These are phyloP conservation scores for Polyommatus icarus DNA, from an alignment of 2,888 invertebrate species.

Conservation along the genomic window DNA sequence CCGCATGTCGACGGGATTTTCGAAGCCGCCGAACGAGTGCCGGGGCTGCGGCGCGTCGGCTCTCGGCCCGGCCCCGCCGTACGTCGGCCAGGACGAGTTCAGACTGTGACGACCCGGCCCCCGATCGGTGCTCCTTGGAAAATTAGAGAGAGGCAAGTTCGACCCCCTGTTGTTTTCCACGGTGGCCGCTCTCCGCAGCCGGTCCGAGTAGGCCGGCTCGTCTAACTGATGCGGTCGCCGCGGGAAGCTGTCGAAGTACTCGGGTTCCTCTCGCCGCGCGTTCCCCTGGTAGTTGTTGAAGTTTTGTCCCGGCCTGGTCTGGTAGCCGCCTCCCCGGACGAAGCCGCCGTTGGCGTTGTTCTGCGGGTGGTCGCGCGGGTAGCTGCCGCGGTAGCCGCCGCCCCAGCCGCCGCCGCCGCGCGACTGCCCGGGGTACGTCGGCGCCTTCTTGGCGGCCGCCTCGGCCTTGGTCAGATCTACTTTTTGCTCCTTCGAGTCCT, in stretches of 20 bases:
- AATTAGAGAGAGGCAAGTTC: slow-evolving; percentile 35
- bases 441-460: slow-evolving; percentile 72
- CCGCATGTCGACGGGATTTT: slow-evolving; percentile 66
- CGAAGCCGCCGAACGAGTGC: slow-evolving; percentile 61
- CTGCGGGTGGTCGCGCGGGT: slow-evolving; percentile 51
- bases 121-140: slow-evolving; percentile 39
- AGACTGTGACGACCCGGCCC: slow-evolving; percentile 42
- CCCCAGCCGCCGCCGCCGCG: slow-evolving; percentile 74
- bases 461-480: slow-evolving; percentile 53
- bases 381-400: slow-evolving; percentile 66
- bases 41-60: slow-evolving; percentile 45
- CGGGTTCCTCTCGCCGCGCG: slow-evolving; percentile 50
- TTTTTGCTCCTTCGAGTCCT: slow-evolving; percentile 41
- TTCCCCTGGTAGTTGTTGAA: slow-evolving; percentile 42
- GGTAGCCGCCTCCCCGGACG: slow-evolving; percentile 48
- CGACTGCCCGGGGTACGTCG: slow-evolving; percentile 83
- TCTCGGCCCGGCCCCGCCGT: slow-evolving; percentile 42
- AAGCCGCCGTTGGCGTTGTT: slow-evolving; percentile 43
- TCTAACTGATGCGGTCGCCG: slow-evolving; percentile 56
- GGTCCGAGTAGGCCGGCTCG: slow-evolving; percentile 46
- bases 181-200: slow-evolving; percentile 39
- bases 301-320: slow-evolving; percentile 46
- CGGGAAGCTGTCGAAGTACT: slow-evolving; percentile 51
- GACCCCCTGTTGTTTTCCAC: slow-evolving; percentile 41
- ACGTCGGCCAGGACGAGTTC: slow-evolving; percentile 52